phyloP scores from a whole-genome alignment of 2,113 vertebrate species.

The Mus spicilegus region DNA sequence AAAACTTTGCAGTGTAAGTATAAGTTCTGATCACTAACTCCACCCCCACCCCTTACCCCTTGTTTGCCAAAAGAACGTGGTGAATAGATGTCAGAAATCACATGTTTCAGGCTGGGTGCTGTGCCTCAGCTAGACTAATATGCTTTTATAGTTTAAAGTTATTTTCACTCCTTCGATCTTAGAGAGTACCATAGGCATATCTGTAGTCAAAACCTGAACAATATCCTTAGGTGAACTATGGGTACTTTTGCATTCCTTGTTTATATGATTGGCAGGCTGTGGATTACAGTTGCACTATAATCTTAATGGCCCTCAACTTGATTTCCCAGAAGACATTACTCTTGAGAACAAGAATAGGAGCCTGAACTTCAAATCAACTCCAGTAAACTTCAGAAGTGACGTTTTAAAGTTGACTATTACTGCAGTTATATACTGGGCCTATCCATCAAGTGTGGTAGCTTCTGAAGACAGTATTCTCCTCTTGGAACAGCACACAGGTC shows the following conservation, averaged over 20 bases:
- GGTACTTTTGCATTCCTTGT: background rate
- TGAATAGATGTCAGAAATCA: background rate
- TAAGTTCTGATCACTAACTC: background rate
- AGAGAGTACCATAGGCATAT: background rate
- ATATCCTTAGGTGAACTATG: background rate
- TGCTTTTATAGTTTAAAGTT: background rate
- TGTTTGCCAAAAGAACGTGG: background rate
- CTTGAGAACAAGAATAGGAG: background rate
- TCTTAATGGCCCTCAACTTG: background rate
- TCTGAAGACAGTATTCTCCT: background rate
- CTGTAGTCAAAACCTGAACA: background rate
- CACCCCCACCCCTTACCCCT: too few species aligned
- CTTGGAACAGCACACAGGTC: background rate
- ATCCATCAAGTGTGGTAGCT: background rate
- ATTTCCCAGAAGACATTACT: background rate
- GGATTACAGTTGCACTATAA: background rate
- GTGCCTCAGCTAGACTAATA: background rate
- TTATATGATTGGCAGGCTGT: background rate
- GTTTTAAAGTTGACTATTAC: background rate
- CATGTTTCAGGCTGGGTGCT: background rate
- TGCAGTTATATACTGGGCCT: background rate
- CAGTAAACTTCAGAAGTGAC: background rate
- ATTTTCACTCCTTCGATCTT: background rate
- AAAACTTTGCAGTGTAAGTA: background rate
- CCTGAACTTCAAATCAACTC: background rate